Base-by-base conservation (phyloP, 2,797 vertebrate species). In the Micropoecilia bifurca region DNA sequence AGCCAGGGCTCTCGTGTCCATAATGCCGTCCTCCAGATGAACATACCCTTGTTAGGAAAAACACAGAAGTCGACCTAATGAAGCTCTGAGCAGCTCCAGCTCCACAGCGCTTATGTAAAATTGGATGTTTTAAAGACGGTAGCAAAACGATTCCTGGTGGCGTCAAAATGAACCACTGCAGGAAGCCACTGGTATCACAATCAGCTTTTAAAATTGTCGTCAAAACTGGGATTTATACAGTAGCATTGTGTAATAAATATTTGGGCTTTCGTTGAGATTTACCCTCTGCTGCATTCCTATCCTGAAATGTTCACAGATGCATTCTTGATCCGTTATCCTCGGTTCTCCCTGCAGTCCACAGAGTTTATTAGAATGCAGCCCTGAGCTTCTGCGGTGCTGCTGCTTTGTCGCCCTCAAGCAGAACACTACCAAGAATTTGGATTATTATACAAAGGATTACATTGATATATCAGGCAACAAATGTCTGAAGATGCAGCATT, bases 351-450 rank as follows among this genome's bases (percentile, higher is more conserved):
- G 87, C 89, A 89, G 87, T 76, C 74, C 39, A 81, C 79, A 79
- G 80, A 30, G 79, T 84, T 83, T 84, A 93, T 88, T 92, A 87
- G 85, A 87, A 93, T 91, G 90, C 90, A 75, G 80, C 87, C 80
- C 85, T 79, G 83, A 85, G 84, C 83, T 91, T 82, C 92, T 88
- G 86, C 88, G 87, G 83, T 72, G 78, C 75, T 83, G 80, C 84
- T 82, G 80, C 83, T 79, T 74, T 53, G 1, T 76, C 74, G 82
- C 76, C 83, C 69, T 79, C 48, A 30, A 79, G 82, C 79, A 41
- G 45, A 5, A 4, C 39, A 39, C 71, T 66, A 73, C 55, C 28
- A 39, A 71, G 47, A 78, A 9, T 50, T 73, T 12, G 1, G 48
- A 0, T 28, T 41, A 47, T 48, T 39, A 39, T 83, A 69, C 36